phyloP scores from a whole-genome alignment of 2,888 invertebrate genomes.

The Hemistola chrysoprasaria region DNA sequence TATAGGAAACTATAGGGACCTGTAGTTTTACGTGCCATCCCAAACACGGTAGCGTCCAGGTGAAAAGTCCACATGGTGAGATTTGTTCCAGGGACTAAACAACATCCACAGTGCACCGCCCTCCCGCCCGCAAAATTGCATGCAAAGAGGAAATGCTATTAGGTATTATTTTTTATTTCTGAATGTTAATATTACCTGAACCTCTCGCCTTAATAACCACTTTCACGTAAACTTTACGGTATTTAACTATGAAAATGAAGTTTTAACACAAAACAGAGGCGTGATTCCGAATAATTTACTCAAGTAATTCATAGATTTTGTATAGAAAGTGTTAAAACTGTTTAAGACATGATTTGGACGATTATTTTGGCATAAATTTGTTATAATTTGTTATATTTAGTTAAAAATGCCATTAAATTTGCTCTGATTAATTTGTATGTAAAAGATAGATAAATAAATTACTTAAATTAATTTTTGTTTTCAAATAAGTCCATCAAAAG shows the following conservation, averaged over 20 bases:
- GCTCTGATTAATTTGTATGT: slow-evolving; percentile 13
- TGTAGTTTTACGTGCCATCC: no score
- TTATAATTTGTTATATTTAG: slow-evolving; percentile 3
- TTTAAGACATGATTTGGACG: slow-evolving; percentile 8
- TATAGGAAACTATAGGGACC: no score
- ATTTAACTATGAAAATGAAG: slow-evolving; percentile 31
- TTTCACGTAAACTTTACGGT: slow-evolving; percentile 27
- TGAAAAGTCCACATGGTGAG: no score
- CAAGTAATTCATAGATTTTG: slow-evolving; percentile 10
- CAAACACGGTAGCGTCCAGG: no score
- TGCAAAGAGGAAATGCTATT: not conserved
- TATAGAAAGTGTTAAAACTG: slow-evolving; percentile 13
- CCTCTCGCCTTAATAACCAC: slow-evolving; percentile 22
- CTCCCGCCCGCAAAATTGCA: no score
- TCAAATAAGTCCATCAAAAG: no score
- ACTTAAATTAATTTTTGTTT: no score
- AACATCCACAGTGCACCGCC: no score
- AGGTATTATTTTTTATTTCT: no score
- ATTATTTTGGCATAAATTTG: slow-evolving; percentile 9
- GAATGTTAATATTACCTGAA: slow-evolving; percentile 12
- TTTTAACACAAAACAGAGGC: slow-evolving; percentile 24
- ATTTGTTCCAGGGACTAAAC: no score
- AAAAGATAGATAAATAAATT: no score
- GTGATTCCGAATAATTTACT: slow-evolving; percentile 29
- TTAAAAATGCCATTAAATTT: no score